Base-by-base conservation (phyloP, 2,797 vertebrate species). In the Epinephelus awoara region DNA sequence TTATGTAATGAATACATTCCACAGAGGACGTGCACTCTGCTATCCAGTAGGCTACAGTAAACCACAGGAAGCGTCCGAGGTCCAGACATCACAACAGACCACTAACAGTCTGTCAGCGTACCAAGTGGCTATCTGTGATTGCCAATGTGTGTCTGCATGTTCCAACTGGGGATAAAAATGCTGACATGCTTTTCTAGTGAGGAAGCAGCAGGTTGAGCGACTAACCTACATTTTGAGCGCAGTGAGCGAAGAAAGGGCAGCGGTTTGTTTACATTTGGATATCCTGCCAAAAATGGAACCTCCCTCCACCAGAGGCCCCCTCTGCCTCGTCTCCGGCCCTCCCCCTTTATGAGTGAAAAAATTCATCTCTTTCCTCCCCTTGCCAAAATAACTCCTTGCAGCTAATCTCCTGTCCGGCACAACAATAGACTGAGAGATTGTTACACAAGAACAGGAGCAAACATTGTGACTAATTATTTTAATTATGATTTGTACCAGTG, bases 201-300 rank as follows among this genome's bases (percentile, higher is more conserved):
- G 54, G 61, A 64, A 84, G 82, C 11, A 3, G 62, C 75, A 82
- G 66, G 44, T 77, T 87, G 74, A 77, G 21, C 50, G 59, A 81
- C 63, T 85, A 84, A 67, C 75, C 67, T 49, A 80, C 59, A 82
- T 77, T 86, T 88, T 69, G 21, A 67, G 51, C 3, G 29, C 55
- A 40, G 66, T 54, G 46, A 84, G 83, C 81, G 87, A 81, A 90
- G 79, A 85, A 79, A 77, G 72, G 78, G 50, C 72, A 1, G 6
- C 0, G 25, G 72, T 87, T 93, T 95, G 92, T 95, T 94, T 94
- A 94, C 92, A 91, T 91, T 89, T 89, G 85, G 86, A 94, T 90
- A 91, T 94, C 94, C 93, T 93, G 90, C 91, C 83, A 88, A 76
- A 90, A 74, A 78, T 88, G 84, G 85, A 90, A 59, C 90, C 90